Evolutionary conservation across 2,113 vertebrate species (phyloP).

Genomic region (Eulemur macaco): DNA sequence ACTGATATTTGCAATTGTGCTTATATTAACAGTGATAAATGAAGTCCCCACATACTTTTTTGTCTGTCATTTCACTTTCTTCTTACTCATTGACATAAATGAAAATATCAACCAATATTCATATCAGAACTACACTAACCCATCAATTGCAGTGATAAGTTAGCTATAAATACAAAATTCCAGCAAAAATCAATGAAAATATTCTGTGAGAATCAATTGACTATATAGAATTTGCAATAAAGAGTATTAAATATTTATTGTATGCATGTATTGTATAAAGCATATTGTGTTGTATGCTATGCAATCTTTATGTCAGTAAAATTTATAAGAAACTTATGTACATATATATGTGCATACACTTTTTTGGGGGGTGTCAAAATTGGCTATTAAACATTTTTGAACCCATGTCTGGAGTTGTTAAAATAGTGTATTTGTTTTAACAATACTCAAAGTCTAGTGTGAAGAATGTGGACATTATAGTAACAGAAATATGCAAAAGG

Average conservation of each 20-base stretch:
- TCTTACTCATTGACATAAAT: neutral
- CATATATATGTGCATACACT: neutral
- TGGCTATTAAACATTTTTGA: neutral
- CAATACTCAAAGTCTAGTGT: neutral
- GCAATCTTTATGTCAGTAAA: neutral
- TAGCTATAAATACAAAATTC: neutral
- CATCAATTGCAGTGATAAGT: neutral
- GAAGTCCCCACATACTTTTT: neutral
- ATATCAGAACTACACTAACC: neutral
- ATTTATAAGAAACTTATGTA: neutral
- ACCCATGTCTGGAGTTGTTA: neutral
- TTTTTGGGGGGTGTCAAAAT: neutral
- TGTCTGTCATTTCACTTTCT: neutral
- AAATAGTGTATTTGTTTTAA: neutral
- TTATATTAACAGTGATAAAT: neutral
- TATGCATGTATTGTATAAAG: neutral
- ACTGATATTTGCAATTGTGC: neutral
- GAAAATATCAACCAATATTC: neutral
- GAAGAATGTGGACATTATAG: neutral
- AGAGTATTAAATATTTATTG: neutral
- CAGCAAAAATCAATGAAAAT: neutral
- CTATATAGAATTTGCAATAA: neutral
- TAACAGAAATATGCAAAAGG: neutral
- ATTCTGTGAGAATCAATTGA: neutral
- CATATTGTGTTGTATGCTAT: neutral